A percentile compares a stretch with the other conserved stretches of the same genome.
Evolutionary conservation across 2,113 vertebrate genomes (phyloP).

Genomic region (Hoplias malabaricus): DNA sequence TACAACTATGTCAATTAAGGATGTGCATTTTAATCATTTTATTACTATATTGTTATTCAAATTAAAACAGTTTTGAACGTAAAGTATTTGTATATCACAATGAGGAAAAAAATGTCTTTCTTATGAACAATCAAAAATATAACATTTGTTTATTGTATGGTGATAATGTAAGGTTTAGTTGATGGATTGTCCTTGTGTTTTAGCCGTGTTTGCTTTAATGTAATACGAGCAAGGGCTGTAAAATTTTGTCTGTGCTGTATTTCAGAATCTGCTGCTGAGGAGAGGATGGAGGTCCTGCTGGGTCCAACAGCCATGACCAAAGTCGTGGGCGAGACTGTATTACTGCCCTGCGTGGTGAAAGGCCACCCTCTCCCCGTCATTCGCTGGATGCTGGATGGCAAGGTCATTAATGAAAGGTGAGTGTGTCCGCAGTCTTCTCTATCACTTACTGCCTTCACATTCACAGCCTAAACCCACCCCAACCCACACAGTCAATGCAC

Average conservation of each 20-base stretch:
- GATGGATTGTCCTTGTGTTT: too few relatives aligned
- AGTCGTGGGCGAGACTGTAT: slow-evolving; percentile 71
- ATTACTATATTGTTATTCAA: too few relatives aligned
- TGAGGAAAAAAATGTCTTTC: too few relatives aligned
- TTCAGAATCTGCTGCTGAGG: slow-evolving; percentile 44
- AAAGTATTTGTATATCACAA: too few relatives aligned
- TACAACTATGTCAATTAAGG: too few relatives aligned
- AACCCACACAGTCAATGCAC: background rate
- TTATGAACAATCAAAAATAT: too few relatives aligned
- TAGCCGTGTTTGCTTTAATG: too few relatives aligned
- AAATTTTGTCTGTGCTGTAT: background rate
- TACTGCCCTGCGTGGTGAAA: slow-evolving; percentile 81
- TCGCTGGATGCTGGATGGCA: slow-evolving; percentile 81
- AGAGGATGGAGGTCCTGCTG: slow-evolving; percentile 75
- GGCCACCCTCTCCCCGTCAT: slow-evolving; percentile 77
- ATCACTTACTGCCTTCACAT: background rate
- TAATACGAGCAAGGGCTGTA: background rate
- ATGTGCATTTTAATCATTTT: background rate
- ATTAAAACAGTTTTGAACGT: too few relatives aligned
- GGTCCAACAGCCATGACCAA: slow-evolving; percentile 74
- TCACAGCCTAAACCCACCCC: too few relatives aligned
- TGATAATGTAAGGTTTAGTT: too few relatives aligned
- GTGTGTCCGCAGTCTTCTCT: slow-evolving; percentile 12
- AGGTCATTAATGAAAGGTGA: slow-evolving; percentile 79
- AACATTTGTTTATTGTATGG: too few relatives aligned